These are phyloP conservation scores for Nematostella vectensis DNA, from an alignment of 92 coral and sea anemone genomes.

Conservation along the genomic window DNA sequence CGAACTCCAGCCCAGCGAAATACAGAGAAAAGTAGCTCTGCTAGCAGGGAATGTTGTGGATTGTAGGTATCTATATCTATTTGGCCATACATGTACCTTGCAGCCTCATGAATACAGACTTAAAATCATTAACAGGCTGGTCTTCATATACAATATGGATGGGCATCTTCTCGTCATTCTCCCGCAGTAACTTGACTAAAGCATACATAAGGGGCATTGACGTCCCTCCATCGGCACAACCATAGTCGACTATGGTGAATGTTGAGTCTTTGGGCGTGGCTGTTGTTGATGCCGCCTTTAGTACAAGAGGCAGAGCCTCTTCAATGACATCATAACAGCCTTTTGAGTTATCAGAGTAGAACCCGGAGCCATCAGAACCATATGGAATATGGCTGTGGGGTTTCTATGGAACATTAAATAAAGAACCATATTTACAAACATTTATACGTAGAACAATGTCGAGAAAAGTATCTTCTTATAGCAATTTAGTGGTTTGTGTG, in stretches of 20 bases:
- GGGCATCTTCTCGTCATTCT: slow-evolving; percentile 44
- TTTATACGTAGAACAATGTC: background rate
- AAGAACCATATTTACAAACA: background rate
- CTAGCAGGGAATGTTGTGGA: no score
- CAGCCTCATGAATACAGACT: slow-evolving; percentile 57
- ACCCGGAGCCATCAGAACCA: slow-evolving; percentile 37
- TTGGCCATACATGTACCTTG: slow-evolving; percentile 71
- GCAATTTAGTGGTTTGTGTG: background rate
- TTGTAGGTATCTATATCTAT: no score
- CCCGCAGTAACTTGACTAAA: slow-evolving; percentile 54
- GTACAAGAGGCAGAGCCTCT: slow-evolving; percentile 35
- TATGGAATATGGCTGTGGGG: slow-evolving; percentile 46
- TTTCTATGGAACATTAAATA: no score
- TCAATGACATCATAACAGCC: slow-evolving; percentile 50
- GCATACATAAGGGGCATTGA: slow-evolving; percentile 64
- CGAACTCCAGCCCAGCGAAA: no score
- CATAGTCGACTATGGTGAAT: slow-evolving; percentile 42
- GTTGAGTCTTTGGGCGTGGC: slow-evolving; percentile 4
- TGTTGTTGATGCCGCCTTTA: slow-evolving; percentile 21
- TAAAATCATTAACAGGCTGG: slow-evolving; percentile 77
- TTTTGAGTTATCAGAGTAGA: slow-evolving; percentile 53
- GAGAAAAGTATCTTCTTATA: no score
- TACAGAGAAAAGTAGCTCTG: no score
- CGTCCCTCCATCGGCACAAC: slow-evolving; percentile 72
- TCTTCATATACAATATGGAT: slow-evolving; percentile 64